Percentiles rank a stretch among this genome's conserved stretches.
These are phyloP conservation scores for Ailuropoda melanoleuca DNA, from an alignment of 2,113 vertebrate genomes.

Conservation along the genomic window DNA sequence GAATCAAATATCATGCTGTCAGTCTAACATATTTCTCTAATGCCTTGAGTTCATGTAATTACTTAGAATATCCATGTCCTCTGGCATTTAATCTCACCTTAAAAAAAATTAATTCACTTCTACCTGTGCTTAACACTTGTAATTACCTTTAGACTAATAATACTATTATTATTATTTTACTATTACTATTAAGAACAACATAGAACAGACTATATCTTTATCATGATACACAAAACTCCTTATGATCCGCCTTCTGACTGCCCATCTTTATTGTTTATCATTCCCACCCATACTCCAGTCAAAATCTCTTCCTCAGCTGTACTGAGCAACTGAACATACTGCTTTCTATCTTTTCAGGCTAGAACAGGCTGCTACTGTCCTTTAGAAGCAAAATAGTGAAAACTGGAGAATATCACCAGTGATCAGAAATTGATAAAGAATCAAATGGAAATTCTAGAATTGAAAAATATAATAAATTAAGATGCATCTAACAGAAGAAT, in stretches of 20 bases:
- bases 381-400: neutral
- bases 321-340: neutral
- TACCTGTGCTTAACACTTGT: neutral
- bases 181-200: neutral
- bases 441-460: neutral
- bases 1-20: neutral
- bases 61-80: neutral
- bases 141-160: neutral
- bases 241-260: neutral
- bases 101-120: neutral
- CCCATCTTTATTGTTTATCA: neutral
- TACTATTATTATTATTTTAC: neutral
- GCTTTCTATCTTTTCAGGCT: neutral
- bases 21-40: neutral
- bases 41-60: neutral
- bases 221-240: neutral
- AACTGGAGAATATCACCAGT: neutral
- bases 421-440: neutral
- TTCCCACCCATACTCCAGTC: fast-evolving
- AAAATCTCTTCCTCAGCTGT: neutral
- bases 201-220: neutral
- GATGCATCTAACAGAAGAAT: neutral
- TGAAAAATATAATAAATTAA: neutral
- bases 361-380: neutral
- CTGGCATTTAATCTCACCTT: neutral